A percentile compares a stretch with the other conserved stretches of the same genome.
phyloP scores from a whole-genome alignment of 2,113 vertebrate species.

The Brevimyrus niger region DNA sequence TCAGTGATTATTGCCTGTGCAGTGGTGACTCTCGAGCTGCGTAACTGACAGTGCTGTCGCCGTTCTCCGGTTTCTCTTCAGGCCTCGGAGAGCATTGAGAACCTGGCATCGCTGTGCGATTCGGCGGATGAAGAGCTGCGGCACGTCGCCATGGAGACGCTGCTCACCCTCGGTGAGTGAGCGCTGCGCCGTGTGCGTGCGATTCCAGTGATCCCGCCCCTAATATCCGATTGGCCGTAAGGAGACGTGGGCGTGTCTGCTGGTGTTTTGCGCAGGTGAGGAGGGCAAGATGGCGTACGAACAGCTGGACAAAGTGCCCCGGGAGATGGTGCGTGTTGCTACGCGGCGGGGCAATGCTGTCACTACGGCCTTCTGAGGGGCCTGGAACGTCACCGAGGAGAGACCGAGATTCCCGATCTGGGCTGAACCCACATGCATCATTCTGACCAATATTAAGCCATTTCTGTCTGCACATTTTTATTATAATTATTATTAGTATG shows the following conservation, averaged over 20 bases:
- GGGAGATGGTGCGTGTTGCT: constrained; percentile 68
- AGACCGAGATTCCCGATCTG: background rate
- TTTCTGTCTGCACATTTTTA: constrained; percentile 21
- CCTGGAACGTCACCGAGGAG: constrained; percentile 20
- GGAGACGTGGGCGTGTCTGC: background rate
- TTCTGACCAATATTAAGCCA: constrained; percentile 22
- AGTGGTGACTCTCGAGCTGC: background rate
- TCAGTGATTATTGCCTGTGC: background rate
- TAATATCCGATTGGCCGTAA: background rate
- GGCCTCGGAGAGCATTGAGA: constrained; percentile 85
- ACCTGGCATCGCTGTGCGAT: constrained; percentile 77
- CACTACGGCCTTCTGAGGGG: constrained; percentile 73
- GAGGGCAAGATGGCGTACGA: constrained; percentile 87
- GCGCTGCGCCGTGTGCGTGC: background rate
- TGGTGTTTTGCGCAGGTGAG: constrained; percentile 66
- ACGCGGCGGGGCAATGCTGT: constrained; percentile 67
- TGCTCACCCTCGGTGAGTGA: constrained; percentile 82
- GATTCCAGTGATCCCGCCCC: background rate
- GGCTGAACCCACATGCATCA: background rate
- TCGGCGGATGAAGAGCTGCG: constrained; percentile 82
- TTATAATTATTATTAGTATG: constrained; percentile 7
- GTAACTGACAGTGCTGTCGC: background rate
- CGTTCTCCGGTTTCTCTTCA: constrained; percentile 31
- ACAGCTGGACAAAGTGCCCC: constrained; percentile 78
- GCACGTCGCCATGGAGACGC: constrained; percentile 82